Percentiles rank a stretch among this genome's conserved stretches.
phyloP scores from a whole-genome alignment of 2,888 invertebrate genomes.

The Stenolophus ochropezus region DNA sequence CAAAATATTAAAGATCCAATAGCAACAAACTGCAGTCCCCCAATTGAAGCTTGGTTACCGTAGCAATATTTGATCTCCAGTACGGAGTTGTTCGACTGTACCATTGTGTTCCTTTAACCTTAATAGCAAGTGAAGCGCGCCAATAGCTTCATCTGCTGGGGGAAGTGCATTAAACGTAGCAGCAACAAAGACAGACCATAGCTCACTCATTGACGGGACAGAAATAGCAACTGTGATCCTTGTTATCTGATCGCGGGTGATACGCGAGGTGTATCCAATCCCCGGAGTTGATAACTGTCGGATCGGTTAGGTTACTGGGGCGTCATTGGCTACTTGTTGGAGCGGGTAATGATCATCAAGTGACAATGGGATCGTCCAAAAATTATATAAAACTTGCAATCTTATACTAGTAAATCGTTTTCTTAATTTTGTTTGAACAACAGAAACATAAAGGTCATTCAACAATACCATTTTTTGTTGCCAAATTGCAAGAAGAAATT shows the following conservation, averaged over 20 bases:
- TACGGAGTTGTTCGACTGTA: conserved; percentile 9
- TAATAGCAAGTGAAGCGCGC: conserved; percentile 50
- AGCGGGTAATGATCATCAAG: background rate
- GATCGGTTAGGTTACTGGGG: background rate
- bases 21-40: background rate
- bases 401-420: no score
- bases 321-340: conserved; percentile 11
- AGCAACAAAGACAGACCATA: background rate
- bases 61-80: background rate
- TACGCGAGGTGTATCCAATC: background rate
- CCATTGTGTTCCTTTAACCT: conserved; percentile 54
- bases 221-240: conserved; percentile 13
- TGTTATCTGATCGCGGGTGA: conserved; percentile 32
- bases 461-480: no score
- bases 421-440: no score
- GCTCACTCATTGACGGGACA: background rate
- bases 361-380: no score
- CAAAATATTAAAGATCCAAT: background rate
- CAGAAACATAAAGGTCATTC: no score
- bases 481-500: no score
- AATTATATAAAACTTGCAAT: no score
- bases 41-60: background rate
- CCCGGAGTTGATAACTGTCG: background rate
- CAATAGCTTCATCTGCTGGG: conserved; percentile 49
- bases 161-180: conserved; percentile 49